Percentiles rank a stretch among this genome's conserved stretches.
phyloP scores from a whole-genome alignment of 2,113 vertebrate species.

The Gracilinanus agilis region DNA sequence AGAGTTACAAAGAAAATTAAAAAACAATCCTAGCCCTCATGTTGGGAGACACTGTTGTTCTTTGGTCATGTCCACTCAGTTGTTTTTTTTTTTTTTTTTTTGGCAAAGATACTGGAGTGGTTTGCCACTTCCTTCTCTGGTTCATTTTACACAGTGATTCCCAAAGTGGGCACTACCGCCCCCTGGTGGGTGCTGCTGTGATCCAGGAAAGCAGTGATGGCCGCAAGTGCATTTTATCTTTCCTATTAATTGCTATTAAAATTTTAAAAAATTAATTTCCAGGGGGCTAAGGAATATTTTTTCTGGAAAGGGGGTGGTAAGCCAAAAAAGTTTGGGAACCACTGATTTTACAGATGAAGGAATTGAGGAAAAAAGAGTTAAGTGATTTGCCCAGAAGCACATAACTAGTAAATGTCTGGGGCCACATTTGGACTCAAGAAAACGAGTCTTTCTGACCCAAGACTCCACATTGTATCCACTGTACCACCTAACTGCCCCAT shows the following conservation, averaged over 20 bases:
- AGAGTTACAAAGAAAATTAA: background rate
- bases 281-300: no score
- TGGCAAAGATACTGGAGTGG: background rate
- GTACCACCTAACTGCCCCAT: background rate
- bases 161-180: no score
- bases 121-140: background rate
- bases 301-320: no score
- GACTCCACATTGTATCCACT: background rate
- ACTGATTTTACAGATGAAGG: no score
- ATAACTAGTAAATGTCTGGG: background rate
- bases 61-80: background rate
- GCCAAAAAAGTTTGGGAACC: no score
- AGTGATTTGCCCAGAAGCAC: background rate
- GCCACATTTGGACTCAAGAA: background rate
- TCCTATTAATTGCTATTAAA: no score
- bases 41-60: background rate
- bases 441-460: background rate
- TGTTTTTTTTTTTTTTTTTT: background rate
- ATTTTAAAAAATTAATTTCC: no score
- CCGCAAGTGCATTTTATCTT: no score
- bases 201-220: no score
- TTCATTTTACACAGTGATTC: no score
- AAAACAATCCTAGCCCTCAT: background rate
- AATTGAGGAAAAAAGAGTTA: background rate
- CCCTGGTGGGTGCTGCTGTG: no score